A percentile compares a stretch with the other conserved stretches of the same genome.
These are phyloP conservation scores for Plagodis pulveraria DNA, from an alignment of 2,888 invertebrate species.

Conservation along the genomic window DNA sequence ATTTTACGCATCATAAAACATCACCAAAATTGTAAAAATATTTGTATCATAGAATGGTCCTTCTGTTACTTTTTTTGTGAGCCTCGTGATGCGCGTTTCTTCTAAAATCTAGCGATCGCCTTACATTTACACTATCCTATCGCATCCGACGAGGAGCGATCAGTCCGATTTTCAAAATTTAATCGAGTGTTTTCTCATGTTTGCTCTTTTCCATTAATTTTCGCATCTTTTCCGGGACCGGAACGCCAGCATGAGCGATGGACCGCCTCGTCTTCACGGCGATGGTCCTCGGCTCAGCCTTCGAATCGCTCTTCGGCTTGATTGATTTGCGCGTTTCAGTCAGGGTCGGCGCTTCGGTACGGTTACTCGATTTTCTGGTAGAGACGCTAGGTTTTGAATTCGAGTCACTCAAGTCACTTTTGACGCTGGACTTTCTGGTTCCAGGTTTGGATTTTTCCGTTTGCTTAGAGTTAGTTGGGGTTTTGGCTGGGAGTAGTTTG, in stretches of 20 bases:
- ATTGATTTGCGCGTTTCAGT: slow-evolving; percentile 16
- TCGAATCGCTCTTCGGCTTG: slow-evolving; percentile 11
- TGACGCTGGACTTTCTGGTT: slow-evolving; percentile 48
- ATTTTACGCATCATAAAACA: slow-evolving; percentile 53
- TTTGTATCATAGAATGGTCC: slow-evolving; percentile 78
- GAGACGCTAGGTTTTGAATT: slow-evolving; percentile 31
- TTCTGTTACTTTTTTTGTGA: slow-evolving; percentile 70
- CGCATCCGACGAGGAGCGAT: slow-evolving; percentile 29
- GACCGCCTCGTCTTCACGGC: slow-evolving; percentile 48
- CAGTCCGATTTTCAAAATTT: slow-evolving; percentile 41
- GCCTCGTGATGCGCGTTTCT: slow-evolving; percentile 63
- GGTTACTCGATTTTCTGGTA: slow-evolving; percentile 25
- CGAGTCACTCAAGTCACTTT: slow-evolving; percentile 32
- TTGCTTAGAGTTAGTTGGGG: too few relatives aligned
- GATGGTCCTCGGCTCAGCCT: slow-evolving; percentile 27
- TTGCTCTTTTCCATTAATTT: slow-evolving; percentile 55
- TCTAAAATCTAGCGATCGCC: slow-evolving; percentile 62
- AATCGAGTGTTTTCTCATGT: not conserved
- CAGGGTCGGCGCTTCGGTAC: slow-evolving; percentile 24
- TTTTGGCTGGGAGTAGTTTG: not conserved
- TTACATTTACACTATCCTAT: slow-evolving; percentile 42
- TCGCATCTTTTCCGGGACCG: slow-evolving; percentile 71
- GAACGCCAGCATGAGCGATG: slow-evolving; percentile 65
- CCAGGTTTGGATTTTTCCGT: slow-evolving; percentile 3
- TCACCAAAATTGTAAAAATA: slow-evolving; percentile 75